phyloP scores from a whole-genome alignment of 2,113 vertebrate genomes.

The Grammomys surdaster region DNA sequence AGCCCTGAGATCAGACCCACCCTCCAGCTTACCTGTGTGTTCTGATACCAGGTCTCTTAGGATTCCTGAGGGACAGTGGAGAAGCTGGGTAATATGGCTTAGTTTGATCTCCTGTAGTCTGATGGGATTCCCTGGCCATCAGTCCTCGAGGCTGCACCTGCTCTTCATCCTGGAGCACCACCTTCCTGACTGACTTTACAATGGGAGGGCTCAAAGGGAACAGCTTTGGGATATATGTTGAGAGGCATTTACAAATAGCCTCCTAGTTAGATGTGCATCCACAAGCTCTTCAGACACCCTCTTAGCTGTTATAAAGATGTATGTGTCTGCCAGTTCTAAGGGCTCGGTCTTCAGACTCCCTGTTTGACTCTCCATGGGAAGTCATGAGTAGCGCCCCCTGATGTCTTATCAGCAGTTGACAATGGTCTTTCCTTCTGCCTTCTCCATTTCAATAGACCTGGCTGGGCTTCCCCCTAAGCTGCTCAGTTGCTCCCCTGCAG shows the following conservation, averaged over 20 bases:
- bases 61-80: not conserved
- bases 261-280: not conserved
- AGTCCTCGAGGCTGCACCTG: not conserved
- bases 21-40: not conserved
- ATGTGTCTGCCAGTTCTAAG: not conserved
- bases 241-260: not conserved
- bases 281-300: not conserved
- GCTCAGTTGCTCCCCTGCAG: not conserved
- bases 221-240: not conserved
- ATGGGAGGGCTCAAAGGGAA: not conserved
- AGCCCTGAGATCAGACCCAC: not conserved
- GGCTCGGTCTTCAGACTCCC: not conserved
- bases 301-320: not conserved
- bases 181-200: not conserved
- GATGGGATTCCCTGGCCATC: not conserved
- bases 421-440: not conserved
- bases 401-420: not conserved
- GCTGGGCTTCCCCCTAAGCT: no score
- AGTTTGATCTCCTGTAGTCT: not conserved
- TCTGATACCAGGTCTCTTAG: not conserved
- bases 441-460: not conserved
- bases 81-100: accelerated
- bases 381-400: not conserved
- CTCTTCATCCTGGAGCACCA: not conserved
- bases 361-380: not conserved